Evolutionary conservation across 2,888 invertebrate species (phyloP).

Genomic region (Acrocera orbiculus): DNA sequence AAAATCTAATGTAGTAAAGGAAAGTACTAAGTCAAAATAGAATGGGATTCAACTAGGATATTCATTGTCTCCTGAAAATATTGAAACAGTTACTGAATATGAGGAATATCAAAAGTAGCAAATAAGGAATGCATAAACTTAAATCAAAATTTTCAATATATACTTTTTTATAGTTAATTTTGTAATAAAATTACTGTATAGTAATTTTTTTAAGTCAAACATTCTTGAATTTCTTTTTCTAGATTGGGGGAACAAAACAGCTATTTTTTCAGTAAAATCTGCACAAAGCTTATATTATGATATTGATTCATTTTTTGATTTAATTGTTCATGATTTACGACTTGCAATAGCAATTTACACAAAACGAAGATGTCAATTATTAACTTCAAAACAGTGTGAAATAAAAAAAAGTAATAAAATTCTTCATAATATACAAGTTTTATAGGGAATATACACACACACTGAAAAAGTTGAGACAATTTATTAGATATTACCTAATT

Average conservation of each 20-base stretch:
- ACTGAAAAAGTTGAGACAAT: slow-evolving; percentile 54
- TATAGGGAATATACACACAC: slow-evolving; percentile 73
- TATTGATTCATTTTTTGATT: slow-evolving; percentile 73
- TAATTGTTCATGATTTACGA: slow-evolving; percentile 67
- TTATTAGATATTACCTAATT: slow-evolving; percentile 47
- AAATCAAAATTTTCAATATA: too few species aligned
- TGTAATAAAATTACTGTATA: too few species aligned
- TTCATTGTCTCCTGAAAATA: not conserved
- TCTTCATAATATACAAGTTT: slow-evolving; percentile 49
- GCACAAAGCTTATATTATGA: slow-evolving; percentile 47
- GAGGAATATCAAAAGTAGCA: too few species aligned
- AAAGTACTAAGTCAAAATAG: slow-evolving; percentile 15
- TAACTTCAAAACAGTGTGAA: slow-evolving; percentile 45
- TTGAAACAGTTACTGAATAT: too few species aligned
- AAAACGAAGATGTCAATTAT: slow-evolving; percentile 53
- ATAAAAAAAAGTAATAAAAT: slow-evolving; percentile 38
- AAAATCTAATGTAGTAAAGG: slow-evolving; percentile 3
- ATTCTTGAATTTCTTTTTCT: slow-evolving; percentile 18
- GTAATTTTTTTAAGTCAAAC: too few species aligned
- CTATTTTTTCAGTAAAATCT: slow-evolving; percentile 48
- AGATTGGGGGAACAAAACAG: slow-evolving; percentile 58
- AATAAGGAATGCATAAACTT: too few species aligned
- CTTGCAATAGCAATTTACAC: slow-evolving; percentile 45
- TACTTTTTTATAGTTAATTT: too few species aligned
- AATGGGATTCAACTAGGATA: slow-evolving; percentile 26